Evolutionary conservation across 2,888 invertebrate genomes (phyloP).

Genomic region (Lutraria lutraria): DNA sequence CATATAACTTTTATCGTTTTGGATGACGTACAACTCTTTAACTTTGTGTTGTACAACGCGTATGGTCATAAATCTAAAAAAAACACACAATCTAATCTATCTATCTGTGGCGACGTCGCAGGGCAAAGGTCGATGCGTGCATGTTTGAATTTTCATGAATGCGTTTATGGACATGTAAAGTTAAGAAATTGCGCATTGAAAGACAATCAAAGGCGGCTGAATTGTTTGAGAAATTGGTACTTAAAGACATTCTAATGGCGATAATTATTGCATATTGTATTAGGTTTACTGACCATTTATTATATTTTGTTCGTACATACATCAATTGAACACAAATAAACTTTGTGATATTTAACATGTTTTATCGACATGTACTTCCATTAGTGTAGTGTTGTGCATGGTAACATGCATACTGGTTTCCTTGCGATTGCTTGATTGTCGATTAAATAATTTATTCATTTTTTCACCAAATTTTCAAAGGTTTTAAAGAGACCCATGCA

Average conservation of each 20-base stretch:
- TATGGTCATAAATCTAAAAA: background rate
- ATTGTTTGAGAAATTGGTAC: too few relatives aligned
- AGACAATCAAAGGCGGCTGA: background rate
- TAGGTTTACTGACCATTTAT: background rate
- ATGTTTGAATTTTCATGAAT: background rate
- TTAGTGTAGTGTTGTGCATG: too few relatives aligned
- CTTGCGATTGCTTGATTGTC: too few relatives aligned
- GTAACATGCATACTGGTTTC: too few relatives aligned
- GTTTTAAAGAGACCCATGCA: too few relatives aligned
- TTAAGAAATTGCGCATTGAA: background rate
- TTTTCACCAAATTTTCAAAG: too few relatives aligned
- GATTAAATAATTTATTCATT: too few relatives aligned
- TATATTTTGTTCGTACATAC: background rate
- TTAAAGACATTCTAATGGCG: background rate
- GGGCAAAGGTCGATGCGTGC: background rate
- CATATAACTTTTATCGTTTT: too few relatives aligned
- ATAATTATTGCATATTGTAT: background rate
- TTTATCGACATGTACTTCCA: background rate
- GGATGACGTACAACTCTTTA: too few relatives aligned
- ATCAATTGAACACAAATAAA: background rate
- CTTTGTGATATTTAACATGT: slow-evolving; percentile 8
- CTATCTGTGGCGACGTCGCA: background rate
- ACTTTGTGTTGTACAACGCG: too few relatives aligned
- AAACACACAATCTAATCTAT: background rate
- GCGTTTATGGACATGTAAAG: background rate